Evolutionary conservation across 2,797 vertebrate species (phyloP).

Genomic region (Chelonia mydas): DNA sequence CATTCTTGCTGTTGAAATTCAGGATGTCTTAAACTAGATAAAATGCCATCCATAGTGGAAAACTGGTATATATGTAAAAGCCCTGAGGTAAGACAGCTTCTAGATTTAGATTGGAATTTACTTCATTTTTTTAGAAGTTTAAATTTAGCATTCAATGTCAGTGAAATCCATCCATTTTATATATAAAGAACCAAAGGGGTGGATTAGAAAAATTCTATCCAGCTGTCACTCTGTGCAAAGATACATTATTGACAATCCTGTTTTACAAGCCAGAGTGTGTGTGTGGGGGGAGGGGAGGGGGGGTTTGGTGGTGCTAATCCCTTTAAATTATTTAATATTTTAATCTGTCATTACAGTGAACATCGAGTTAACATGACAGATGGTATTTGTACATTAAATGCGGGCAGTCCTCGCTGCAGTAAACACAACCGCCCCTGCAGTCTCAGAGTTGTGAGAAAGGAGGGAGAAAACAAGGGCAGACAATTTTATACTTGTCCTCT

Average conservation of each 20-base stretch:
- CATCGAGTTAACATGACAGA: conserved; percentile 54
- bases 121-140: background rate
- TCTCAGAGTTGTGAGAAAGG: conserved; percentile 90
- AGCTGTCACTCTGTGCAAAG: background rate
- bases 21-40: conserved; percentile 20
- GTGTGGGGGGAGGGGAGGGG: background rate
- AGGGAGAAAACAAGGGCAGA: conserved; percentile 92
- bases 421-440: conserved; percentile 83
- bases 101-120: background rate
- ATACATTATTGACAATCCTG: background rate
- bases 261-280: background rate
- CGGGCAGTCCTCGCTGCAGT: conserved; percentile 81
- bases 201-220: background rate
- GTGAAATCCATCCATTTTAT: background rate
- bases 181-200: fast-evolving
- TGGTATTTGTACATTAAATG: background rate
- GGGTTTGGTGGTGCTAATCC: background rate
- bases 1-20: background rate
- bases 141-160: background rate
- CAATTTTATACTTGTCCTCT: conserved; percentile 91
- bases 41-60: background rate
- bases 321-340: conserved; percentile 52
- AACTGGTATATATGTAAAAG: background rate
- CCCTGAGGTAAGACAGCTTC: background rate
- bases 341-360: conserved; percentile 79